Conservation (phyloP, 2,888 invertebrate species). For the Phengaris alcon region DNA sequence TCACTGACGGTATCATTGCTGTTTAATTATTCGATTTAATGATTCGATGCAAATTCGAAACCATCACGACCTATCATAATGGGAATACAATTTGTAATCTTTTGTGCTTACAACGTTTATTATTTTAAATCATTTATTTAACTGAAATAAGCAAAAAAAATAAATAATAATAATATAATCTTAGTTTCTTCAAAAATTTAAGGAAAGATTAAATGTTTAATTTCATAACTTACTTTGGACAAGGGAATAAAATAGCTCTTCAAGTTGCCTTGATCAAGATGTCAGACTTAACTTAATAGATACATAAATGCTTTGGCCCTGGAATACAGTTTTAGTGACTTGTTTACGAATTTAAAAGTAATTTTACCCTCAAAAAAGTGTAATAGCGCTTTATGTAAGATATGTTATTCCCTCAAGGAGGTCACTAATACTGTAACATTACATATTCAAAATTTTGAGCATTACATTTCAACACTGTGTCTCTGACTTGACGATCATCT, state of each 20-base stretch:
- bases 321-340: background rate
- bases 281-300: conserved; percentile 10
- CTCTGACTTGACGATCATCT: background rate
- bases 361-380: background rate
- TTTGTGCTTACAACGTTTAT: conserved; percentile 21
- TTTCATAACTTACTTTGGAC: conserved; percentile 7
- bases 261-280: background rate
- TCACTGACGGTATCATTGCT: conserved; percentile 25
- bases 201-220: conserved; percentile 1
- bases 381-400: background rate
- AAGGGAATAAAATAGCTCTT: background rate
- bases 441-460: no score
- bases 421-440: no score
- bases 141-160: background rate
- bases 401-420: no score
- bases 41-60: conserved; percentile 33
- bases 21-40: conserved; percentile 32
- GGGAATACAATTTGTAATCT: conserved; percentile 33
- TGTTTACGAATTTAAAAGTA: background rate
- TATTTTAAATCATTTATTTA: conserved; percentile 22
- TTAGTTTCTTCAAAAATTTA: background rate
- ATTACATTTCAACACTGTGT: background rate
- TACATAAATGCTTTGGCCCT: conserved; percentile 1
- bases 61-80: conserved; percentile 31
- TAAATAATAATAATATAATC: no score